Evolutionary conservation across 2,888 invertebrate genomes (phyloP), one percentile per base, ranked within the genome.

Genomic region (Chaitophorus viminalis): DNA sequence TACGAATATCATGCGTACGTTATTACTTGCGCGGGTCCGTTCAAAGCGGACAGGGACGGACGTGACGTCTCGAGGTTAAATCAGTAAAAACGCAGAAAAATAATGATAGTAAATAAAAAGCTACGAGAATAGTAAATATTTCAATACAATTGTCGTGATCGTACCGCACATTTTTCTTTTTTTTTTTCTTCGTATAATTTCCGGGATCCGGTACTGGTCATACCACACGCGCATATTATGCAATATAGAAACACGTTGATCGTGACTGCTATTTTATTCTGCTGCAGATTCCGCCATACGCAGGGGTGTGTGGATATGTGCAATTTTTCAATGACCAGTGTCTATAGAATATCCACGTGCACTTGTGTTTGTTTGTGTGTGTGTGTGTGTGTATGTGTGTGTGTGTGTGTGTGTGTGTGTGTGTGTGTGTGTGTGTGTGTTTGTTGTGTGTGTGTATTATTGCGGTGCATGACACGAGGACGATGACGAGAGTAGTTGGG

Each of bases 101-200:
- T 14, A 72, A 54, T 33, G 72, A 72, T 33, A 54, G 8, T 52
- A 72, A 54, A 72, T 18, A 72, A 82, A 72, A 33, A 46, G 17
- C 31, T 39, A n/a, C 31, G 31, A 25, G n/a, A 31, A 33, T 72
- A 72, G 68, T 72, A 72, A 72, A 82, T 82, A 72, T 82, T 33
- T 82, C 72, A 31, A 33, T 11, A 17, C 52, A 72, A 70, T 81
- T 31, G 31, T 21, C 36, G 36, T 36, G 4, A 6, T 36, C 36
- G n/a, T n/a, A n/a, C n/a, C 36, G 36, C 6, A 31, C 17, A 21
- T 29, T 36, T 36, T 36, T 39, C 39, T 11, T 25, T 75, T 21
- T n/a, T 70, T n/a, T n/a, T n/a, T n/a, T n/a, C n/a, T n/a, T n/a
- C n/a, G n/a, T 21, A 46, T 39, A 18, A 39, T 68, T 79, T 21